These are phyloP conservation scores for Amia ocellicauda DNA, from an alignment of 2,113 vertebrate genomes.

Conservation along the genomic window DNA sequence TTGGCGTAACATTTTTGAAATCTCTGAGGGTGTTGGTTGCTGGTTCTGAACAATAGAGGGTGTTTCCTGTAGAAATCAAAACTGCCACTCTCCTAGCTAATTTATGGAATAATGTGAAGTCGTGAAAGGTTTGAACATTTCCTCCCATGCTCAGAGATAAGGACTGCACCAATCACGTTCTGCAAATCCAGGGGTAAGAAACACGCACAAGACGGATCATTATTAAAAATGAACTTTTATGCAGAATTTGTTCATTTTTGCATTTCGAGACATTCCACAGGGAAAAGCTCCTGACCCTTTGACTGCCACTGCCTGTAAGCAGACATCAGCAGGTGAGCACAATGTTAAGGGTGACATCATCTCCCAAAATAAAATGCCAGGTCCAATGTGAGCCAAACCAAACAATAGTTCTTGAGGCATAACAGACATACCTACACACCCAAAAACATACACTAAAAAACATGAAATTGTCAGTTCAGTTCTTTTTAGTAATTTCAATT, in stretches of 20 bases:
- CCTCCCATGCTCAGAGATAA: not conserved
- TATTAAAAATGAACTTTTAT: not conserved
- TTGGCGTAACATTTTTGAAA: not conserved
- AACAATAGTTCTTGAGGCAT: too few relatives aligned
- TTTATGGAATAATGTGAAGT: not conserved
- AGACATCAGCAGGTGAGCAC: constrained; percentile 48
- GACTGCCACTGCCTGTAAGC: constrained; percentile 31
- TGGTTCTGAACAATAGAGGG: constrained; percentile 55
- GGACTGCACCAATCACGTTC: not conserved
- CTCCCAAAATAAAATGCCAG: constrained; percentile 26
- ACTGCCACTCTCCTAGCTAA: constrained; percentile 21
- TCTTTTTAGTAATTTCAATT: too few relatives aligned
- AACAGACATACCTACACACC: too few relatives aligned
- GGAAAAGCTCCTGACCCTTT: constrained; percentile 35
- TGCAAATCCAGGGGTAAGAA: not conserved
- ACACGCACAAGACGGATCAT: not conserved
- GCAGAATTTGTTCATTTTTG: not conserved
- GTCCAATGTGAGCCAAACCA: constrained; percentile 35
- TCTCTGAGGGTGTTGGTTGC: constrained; percentile 35
- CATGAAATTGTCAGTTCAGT: too few relatives aligned
- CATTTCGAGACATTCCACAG: constrained; percentile 7
- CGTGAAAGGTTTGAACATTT: not conserved
- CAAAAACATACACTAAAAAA: too few relatives aligned
- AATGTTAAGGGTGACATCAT: constrained; percentile 39
- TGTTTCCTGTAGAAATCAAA: constrained; percentile 57